These are phyloP conservation scores for Melanotaenia boesemani DNA, from an alignment of 2,797 vertebrate genomes.

Conservation along the genomic window DNA sequence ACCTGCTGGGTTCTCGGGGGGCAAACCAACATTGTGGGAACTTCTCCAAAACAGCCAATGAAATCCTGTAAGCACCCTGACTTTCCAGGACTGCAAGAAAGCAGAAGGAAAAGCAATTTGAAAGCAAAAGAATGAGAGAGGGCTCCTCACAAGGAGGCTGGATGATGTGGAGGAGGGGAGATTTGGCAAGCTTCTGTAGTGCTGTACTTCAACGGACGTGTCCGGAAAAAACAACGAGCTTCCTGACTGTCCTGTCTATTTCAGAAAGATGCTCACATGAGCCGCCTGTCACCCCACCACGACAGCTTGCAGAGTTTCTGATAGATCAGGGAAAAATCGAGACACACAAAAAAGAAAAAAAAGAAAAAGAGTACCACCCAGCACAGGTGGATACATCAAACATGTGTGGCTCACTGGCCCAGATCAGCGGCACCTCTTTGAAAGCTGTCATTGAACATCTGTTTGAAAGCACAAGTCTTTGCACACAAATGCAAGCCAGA, in stretches of 20 bases:
- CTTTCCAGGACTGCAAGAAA: constrained; percentile 45
- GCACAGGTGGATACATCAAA: constrained; percentile 65
- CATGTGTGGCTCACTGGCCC: constrained; percentile 74
- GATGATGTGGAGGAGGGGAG: constrained; percentile 43
- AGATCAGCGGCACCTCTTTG: constrained; percentile 74
- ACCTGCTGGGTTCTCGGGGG: constrained; percentile 49
- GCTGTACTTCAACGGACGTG: constrained; percentile 65
- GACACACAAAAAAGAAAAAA: constrained; percentile 52
- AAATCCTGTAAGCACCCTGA: constrained; percentile 45
- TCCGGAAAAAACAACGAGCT: constrained; percentile 75
- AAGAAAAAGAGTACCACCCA: constrained; percentile 51
- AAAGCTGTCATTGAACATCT: constrained; percentile 78
- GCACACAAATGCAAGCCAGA: constrained; percentile 7
- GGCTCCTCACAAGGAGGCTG: constrained; percentile 55
- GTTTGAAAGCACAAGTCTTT: constrained; percentile 59
- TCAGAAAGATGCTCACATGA: constrained; percentile 50
- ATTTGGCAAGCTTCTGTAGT: constrained; percentile 51
- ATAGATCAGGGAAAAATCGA: constrained; percentile 68
- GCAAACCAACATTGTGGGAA: constrained; percentile 54
- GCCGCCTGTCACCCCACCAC: constrained; percentile 67
- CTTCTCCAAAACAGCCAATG: constrained; percentile 50
- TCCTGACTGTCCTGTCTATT: constrained; percentile 71
- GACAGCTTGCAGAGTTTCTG: constrained; percentile 76
- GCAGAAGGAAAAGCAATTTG: constrained; percentile 70
- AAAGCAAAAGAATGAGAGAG: constrained; percentile 62